Base-by-base conservation (phyloP, 2,888 invertebrate species). In the Tetramorium bicarinatum region DNA sequence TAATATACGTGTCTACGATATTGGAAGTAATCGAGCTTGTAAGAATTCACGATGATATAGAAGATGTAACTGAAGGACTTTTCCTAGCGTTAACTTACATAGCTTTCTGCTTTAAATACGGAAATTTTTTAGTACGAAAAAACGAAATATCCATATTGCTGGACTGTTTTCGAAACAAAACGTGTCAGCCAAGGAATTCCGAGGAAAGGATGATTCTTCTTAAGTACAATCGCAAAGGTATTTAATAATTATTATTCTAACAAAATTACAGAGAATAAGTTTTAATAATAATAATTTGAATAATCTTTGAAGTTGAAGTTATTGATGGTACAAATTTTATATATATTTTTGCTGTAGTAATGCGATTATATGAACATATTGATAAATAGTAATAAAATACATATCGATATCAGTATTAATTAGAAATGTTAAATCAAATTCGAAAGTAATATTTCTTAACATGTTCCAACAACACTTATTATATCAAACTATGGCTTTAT, bases 21-120 rank as follows among this genome's bases (percentile, higher is more conserved):
- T 89, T 87, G 38, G 91, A 92, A 85, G 75, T 92, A 41, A 69
- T 92, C 15, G 89, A 91, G 11, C 84, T 93, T n/a, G 21, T 91
- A 3, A 56, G 85, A 0, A 87, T 87, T 3, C 87, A 86, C 4
- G 83, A 87, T n/a, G 83, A 90, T 77, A 86, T 92, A 69, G 91
- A 92, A 41, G 90, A 88, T 25, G 79, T 93, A n/a, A 88, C 91
- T 1, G 89, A 89, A 41, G 91, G 87, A 82, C 90, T 91, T 7
- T 93, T 92, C 44, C 87, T 93, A 87, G 79, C 90, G 44, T 82
- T 92, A 15, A 91, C 92, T 41, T 85, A 75, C 47, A 18, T 87
- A 69, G 83, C 80, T 9, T 54, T 86, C 13, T 88, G 85, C 8
- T 54, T 82, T 18, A 88, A 88, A 80, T 82, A 69, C 2, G 64